Conservation (phyloP, 2,797 vertebrate genomes). For the Acanthopagrus latus region DNA sequence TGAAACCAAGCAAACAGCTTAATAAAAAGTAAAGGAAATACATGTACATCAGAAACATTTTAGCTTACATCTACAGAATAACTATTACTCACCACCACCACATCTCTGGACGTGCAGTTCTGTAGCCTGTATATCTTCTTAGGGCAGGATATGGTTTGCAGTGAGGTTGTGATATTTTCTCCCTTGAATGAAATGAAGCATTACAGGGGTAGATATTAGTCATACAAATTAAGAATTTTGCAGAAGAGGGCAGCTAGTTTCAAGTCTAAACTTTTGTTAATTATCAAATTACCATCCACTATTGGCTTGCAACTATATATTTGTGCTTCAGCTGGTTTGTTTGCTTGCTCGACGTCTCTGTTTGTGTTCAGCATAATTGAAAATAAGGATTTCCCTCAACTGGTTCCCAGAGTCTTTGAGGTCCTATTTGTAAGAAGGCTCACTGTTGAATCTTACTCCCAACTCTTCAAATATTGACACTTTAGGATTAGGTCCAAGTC, state of each 20-base stretch:
- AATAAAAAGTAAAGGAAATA: not conserved
- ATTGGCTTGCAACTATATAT: no score
- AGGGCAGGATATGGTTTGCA: constrained; percentile 52
- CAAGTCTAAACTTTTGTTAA: not conserved
- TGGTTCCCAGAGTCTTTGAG: no score
- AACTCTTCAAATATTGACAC: no score
- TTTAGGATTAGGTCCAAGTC: no score
- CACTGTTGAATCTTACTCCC: no score
- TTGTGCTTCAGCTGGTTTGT: no score
- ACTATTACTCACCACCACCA: constrained; percentile 72
- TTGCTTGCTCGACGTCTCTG: no score
- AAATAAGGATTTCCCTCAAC: no score
- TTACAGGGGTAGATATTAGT: not conserved
- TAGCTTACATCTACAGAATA: not conserved
- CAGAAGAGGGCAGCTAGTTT: not conserved
- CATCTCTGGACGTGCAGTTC: constrained; percentile 5
- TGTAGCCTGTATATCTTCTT: not conserved
- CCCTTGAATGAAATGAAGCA: constrained; percentile 56
- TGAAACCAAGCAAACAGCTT: not conserved
- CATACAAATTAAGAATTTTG: not conserved
- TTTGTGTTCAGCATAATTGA: no score
- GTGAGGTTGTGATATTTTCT: not conserved
- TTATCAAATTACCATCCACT: no score
- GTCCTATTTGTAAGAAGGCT: no score
- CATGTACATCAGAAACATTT: not conserved